Base-by-base conservation (phyloP, 2,113 vertebrate species). In the Calidris pugnax region DNA sequence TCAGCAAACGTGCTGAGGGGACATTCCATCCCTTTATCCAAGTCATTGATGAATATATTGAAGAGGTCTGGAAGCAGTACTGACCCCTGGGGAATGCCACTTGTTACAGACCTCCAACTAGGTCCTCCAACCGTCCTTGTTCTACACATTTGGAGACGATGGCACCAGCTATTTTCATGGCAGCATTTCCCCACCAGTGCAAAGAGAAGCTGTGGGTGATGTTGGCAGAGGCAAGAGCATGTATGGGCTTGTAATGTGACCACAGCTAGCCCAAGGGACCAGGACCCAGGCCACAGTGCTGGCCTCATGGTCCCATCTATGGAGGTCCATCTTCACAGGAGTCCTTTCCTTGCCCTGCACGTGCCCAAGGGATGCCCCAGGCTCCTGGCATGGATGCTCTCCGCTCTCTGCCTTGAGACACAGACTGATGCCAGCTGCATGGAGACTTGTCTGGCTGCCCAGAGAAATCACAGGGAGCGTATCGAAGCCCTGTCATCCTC, bases 131-230 rank as follows among this genome's bases (percentile, higher is more conserved):
- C 21, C 47, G 15, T 39, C 73, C 32, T 73, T 12, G 1, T 33
- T 24, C 27, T 27, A 6, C 33, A 5, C 0, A 0, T 50, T 14
- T 6, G 0, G 23, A 50, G 67, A 20, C 1, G 1, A 1, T 2
- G 4, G 51, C 63, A 55, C 5, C 69, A 72, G 39, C 43, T 56
- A 2, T 50, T 51, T 50, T 51, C 72, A 27, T 0, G 1, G 72
- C 73, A 86, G 64, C 45, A 17, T 33, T 55, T 68, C 60, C 64
- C 30, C 4, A 0, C 2, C 0, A 0, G 16, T 6, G 21, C 64
- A 41, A 27, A 22, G 8, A 20, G 74, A 71, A 77, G 56, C 73
- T 53, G 77, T 0, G 4, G 87, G 55, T 43, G 81, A 26, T 53
- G 39, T 33, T 41, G 59, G 53, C 63, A 77, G 53, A 39, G 35